A percentile compares a stretch with the other conserved stretches of the same genome.
Conservation (phyloP, 2,797 vertebrate genomes). For the Iguana delicatissima region DNA sequence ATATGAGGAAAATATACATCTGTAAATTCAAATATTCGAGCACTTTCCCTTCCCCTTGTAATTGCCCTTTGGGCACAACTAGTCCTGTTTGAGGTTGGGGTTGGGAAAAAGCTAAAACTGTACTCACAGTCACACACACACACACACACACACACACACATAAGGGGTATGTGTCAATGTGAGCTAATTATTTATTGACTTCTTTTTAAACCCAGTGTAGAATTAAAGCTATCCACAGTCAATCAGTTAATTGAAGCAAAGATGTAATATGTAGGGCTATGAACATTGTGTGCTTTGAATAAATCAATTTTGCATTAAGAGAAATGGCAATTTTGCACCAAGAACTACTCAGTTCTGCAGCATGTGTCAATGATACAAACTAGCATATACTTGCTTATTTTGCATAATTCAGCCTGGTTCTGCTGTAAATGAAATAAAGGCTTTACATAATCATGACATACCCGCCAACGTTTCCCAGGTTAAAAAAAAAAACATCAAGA, state of each 20-base stretch:
- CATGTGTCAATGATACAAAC: background rate
- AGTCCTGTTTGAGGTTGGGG: too few species aligned
- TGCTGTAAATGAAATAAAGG: background rate
- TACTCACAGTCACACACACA: background rate
- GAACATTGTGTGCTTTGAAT: background rate
- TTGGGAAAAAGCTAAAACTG: background rate
- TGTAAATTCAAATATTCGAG: background rate
- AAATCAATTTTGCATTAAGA: background rate
- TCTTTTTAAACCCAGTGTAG: background rate
- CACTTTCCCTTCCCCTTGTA: background rate
- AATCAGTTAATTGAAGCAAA: background rate
- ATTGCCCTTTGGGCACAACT: background rate
- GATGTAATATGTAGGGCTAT: background rate
- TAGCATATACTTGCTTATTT: background rate
- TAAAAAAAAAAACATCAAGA: too few species aligned
- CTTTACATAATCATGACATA: too few species aligned
- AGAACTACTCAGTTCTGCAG: background rate
- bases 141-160: background rate
- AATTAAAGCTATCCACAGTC: slow-evolving; percentile 2
- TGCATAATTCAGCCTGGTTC: background rate
- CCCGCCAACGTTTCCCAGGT: too few species aligned
- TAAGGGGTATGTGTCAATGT: background rate
- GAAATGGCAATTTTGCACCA: background rate
- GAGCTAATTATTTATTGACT: slow-evolving; percentile 20
- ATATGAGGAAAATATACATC: background rate